phyloP scores from a whole-genome alignment of 2,113 vertebrate species.

The Hippopotamus amphibius region DNA sequence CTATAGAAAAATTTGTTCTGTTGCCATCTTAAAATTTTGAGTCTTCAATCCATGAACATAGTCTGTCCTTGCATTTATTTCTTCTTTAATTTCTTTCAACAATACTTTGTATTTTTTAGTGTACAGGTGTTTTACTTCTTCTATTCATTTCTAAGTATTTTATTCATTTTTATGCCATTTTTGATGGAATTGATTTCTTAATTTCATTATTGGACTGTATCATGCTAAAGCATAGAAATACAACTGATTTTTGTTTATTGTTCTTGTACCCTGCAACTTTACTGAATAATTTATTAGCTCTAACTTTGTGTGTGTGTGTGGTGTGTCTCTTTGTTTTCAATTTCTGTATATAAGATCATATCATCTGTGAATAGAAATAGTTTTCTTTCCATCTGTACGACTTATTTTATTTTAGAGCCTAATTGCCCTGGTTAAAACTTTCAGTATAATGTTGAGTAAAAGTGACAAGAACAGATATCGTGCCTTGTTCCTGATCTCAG shows the following conservation, averaged over 20 bases:
- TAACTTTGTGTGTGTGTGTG: neutral
- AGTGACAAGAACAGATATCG: neutral
- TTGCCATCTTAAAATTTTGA: neutral
- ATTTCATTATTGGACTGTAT: neutral
- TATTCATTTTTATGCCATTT: neutral
- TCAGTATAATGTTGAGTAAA: neutral
- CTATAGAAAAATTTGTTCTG: neutral
- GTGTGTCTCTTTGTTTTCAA: neutral
- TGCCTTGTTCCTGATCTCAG: neutral
- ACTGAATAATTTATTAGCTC: neutral
- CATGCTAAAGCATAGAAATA: neutral
- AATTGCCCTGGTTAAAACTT: neutral
- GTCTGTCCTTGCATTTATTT: neutral
- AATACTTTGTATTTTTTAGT: neutral
- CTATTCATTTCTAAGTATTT: neutral
- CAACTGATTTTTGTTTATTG: neutral
- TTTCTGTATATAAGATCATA: neutral
- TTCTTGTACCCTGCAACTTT: neutral
- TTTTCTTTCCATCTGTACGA: neutral
- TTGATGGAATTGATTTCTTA: neutral
- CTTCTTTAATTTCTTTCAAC: neutral
- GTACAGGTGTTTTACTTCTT: neutral
- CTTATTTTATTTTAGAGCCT: neutral
- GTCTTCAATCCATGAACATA: neutral
- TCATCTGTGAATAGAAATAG: neutral